phyloP scores from a whole-genome alignment of 2,797 vertebrate species.

The Lagorchestes hirsutus region DNA sequence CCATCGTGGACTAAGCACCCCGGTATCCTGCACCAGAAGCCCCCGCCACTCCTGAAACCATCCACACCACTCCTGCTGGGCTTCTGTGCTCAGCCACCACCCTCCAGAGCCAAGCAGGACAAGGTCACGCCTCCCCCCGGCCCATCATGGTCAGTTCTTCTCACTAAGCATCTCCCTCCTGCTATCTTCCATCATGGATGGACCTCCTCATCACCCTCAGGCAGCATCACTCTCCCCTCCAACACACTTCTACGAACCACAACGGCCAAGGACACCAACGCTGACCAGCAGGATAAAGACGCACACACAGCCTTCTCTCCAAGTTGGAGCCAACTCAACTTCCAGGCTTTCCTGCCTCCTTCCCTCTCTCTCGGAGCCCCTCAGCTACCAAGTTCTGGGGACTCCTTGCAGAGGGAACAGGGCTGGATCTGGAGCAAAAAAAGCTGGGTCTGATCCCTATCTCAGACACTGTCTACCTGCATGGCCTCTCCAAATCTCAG shows the following conservation, averaged over 20 bases:
- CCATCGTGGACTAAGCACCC: not conserved
- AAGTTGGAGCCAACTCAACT: not conserved
- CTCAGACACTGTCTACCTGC: no score
- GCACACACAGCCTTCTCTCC: rapidly evolving
- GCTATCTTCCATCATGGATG: not conserved
- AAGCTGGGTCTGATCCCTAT: no score
- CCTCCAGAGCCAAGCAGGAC: not conserved
- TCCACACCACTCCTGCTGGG: not conserved
- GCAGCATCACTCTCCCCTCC: not conserved
- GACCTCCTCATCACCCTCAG: not conserved
- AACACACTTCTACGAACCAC: rapidly evolving
- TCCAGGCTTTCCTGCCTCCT: no score
- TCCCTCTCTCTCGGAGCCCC: not conserved
- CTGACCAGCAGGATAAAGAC: rapidly evolving
- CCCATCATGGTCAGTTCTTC: not conserved
- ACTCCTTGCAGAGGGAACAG: not conserved
- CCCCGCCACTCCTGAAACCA: not conserved
- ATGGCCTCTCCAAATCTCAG: not conserved
- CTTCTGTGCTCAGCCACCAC: no score
- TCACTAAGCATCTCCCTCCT: not conserved
- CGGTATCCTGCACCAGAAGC: not conserved
- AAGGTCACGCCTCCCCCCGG: no score
- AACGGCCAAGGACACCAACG: not conserved
- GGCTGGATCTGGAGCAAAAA: not conserved
- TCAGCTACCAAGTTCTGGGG: not conserved